Conservation (phyloP, 2,888 invertebrate genomes). For the Drosophila formosana region DNA sequence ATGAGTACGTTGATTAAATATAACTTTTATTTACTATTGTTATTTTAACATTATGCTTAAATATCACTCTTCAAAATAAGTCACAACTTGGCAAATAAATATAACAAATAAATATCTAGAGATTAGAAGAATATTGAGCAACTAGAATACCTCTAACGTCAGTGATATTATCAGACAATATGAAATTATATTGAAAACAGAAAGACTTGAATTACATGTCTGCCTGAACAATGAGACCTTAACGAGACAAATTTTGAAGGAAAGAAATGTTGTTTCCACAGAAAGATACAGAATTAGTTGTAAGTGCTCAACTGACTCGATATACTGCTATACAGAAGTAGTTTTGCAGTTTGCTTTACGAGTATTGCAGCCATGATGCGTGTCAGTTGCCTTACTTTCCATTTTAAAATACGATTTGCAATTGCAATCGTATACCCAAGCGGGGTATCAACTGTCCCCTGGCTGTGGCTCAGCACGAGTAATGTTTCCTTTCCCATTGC, state of each 20-base stretch:
- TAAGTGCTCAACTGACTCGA: conserved; percentile 10
- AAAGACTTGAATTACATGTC: background rate
- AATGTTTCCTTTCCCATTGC: conserved; percentile 25
- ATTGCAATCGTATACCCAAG: conserved; percentile 57
- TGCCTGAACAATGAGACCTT: background rate
- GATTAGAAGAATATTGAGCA: too few relatives aligned
- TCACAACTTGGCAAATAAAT: too few relatives aligned
- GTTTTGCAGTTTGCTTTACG: conserved; percentile 7
- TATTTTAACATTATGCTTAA: too few relatives aligned
- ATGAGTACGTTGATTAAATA: too few relatives aligned
- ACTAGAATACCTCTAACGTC: too few relatives aligned
- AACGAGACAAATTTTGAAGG: background rate
- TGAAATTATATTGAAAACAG: background rate
- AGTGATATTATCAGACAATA: background rate
- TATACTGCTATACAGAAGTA: background rate
- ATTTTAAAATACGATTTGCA: conserved; percentile 41
- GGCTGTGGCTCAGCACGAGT: conserved; percentile 39
- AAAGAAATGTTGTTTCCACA: conserved; percentile 1
- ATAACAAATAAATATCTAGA: too few relatives aligned
- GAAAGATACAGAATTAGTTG: conserved; percentile 13
- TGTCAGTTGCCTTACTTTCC: conserved; percentile 42
- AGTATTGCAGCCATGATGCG: conserved; percentile 26
- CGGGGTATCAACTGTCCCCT: conserved; percentile 55
- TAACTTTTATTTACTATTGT: too few relatives aligned
- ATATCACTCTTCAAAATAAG: too few relatives aligned